These are phyloP conservation scores for Capricornis sumatraensis DNA, from an alignment of 2,113 vertebrate species.

Conservation along the genomic window DNA sequence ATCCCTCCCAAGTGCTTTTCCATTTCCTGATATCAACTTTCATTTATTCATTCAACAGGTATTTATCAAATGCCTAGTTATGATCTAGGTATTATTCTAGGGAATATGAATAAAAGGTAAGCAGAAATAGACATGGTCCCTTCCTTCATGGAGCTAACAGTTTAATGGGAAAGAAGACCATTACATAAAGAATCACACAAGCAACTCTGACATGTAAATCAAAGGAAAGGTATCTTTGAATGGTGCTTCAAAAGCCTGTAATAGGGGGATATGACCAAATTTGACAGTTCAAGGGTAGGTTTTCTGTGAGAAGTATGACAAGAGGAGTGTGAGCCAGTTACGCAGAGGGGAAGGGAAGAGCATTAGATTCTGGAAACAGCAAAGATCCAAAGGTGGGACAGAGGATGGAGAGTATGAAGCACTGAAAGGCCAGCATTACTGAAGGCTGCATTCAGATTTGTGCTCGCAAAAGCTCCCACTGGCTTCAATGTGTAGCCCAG, in stretches of 20 bases:
- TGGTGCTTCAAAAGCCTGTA: background rate
- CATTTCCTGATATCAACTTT: background rate
- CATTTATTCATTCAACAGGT: conserved; percentile 29
- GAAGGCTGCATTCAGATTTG: background rate
- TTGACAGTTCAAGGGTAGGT: background rate
- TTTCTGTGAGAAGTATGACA: background rate
- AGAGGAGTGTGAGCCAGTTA: background rate
- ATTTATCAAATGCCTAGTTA: conserved; percentile 3
- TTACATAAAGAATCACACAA: background rate
- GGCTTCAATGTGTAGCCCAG: background rate
- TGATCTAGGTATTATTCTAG: background rate
- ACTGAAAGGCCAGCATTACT: background rate
- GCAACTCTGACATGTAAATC: background rate
- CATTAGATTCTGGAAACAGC: background rate
- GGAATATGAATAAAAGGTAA: background rate
- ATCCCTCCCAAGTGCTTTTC: background rate
- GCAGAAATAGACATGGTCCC: background rate
- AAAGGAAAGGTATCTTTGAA: background rate
- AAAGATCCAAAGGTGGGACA: background rate
- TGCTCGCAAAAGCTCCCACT: background rate
- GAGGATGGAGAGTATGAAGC: background rate
- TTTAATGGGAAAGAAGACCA: background rate
- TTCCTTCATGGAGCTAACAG: background rate
- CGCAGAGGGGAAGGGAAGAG: background rate
- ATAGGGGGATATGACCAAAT: background rate